phyloP scores from a whole-genome alignment of 2,113 vertebrate genomes.

The Herpailurus yagouaroundi region DNA sequence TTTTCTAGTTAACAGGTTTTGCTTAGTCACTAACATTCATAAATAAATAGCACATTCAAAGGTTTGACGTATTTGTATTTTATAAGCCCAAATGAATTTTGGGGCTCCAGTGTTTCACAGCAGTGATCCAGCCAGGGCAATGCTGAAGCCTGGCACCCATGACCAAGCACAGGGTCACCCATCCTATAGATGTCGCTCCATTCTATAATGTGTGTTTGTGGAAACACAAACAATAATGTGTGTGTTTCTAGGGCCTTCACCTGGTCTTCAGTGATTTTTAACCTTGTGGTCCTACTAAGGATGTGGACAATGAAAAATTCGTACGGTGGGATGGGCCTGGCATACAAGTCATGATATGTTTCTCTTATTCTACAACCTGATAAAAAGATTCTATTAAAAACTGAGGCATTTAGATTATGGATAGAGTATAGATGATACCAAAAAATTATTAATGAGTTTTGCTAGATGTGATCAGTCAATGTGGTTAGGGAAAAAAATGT shows the following conservation, averaged over 20 bases:
- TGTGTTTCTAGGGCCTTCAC: not conserved
- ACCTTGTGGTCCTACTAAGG: not conserved
- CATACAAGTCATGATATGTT: not conserved
- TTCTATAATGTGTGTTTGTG: no score
- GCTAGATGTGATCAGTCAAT: not conserved
- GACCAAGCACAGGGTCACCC: not conserved
- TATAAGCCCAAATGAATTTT: not conserved
- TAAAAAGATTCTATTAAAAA: not conserved
- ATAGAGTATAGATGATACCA: not conserved
- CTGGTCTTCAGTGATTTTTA: not conserved
- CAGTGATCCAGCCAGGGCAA: not conserved
- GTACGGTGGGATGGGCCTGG: not conserved
- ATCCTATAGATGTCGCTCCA: not conserved
- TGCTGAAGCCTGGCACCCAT: fast-evolving
- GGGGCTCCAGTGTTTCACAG: not conserved
- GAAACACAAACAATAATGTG: no score
- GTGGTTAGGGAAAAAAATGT: not conserved
- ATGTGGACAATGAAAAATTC: not conserved
- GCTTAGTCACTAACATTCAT: not conserved
- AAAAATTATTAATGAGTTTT: not conserved
- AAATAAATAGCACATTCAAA: not conserved
- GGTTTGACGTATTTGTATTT: not conserved
- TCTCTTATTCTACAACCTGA: not conserved
- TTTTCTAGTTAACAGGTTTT: not conserved
- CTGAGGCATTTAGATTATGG: not conserved